phyloP scores from a whole-genome alignment of 2,888 invertebrate genomes.

The Carpatolechia fugitivella region DNA sequence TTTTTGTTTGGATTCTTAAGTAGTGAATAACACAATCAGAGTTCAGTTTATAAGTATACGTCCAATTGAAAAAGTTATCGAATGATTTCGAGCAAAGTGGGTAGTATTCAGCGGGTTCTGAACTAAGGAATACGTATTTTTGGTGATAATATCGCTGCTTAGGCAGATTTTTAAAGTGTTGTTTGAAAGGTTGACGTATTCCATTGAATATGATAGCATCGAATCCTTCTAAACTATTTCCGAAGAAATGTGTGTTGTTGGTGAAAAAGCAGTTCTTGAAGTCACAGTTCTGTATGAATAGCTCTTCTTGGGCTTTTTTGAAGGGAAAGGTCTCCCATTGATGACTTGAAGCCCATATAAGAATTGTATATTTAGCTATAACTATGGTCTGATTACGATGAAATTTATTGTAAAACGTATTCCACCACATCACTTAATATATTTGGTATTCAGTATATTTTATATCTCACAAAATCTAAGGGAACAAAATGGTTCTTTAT shows the following conservation, averaged over 20 bases:
- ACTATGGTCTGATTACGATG: too few relatives aligned
- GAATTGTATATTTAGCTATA: too few relatives aligned
- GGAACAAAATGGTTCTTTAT: too few relatives aligned
- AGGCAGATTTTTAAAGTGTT: conserved; percentile 34
- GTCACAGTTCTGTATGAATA: conserved; percentile 42
- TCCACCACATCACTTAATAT: too few relatives aligned
- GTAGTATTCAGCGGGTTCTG: conserved; percentile 62
- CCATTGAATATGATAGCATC: conserved; percentile 64
- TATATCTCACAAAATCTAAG: too few relatives aligned
- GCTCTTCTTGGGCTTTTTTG: neutral
- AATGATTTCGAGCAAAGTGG: conserved; percentile 49
- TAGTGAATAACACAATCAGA: neutral
- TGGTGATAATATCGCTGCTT: conserved; percentile 45
- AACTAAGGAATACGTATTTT: conserved; percentile 60
- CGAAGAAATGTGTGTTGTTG: conserved; percentile 40
- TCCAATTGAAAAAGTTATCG: conserved; percentile 67
- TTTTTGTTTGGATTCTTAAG: neutral
- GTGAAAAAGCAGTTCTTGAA: conserved; percentile 58
- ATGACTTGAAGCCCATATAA: too few relatives aligned
- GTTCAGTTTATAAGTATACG: conserved; percentile 53
- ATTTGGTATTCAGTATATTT: too few relatives aligned
- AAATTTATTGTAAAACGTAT: too few relatives aligned
- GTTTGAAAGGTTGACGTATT: conserved; percentile 25
- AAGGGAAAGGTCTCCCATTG: neutral
- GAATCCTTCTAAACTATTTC: conserved; percentile 46